These are phyloP conservation scores for Centruroides sculpturatus DNA, from an alignment of 1,140 invertebrate species.

Conservation along the genomic window DNA sequence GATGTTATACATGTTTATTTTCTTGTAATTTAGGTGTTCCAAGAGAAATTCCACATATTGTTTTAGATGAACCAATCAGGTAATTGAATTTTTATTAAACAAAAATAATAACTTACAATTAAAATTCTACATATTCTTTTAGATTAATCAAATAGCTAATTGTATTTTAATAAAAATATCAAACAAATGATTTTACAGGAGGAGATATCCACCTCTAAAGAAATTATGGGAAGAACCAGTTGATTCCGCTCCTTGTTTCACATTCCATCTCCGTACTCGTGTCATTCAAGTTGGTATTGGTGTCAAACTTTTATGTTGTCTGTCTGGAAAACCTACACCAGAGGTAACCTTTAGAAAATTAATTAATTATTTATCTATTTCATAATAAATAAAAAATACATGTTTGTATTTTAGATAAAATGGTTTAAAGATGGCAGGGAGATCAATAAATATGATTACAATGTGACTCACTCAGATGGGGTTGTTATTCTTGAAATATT, in stretches of 20 bases:
- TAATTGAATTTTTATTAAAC: neutral
- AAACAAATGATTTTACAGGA: too few relatives aligned
- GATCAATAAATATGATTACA: conserved; percentile 76
- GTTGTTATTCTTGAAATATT: conserved; percentile 93
- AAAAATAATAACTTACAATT: too few relatives aligned
- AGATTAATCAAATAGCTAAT: conserved; percentile 11
- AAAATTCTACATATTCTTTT: conserved; percentile 38
- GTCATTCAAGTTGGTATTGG: conserved; percentile 67
- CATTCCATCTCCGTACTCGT: conserved; percentile 90
- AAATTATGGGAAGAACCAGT: conserved; percentile 50
- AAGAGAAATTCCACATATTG: conserved; percentile 46
- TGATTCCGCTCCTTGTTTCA: conserved; percentile 84
- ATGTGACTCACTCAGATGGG: conserved; percentile 77
- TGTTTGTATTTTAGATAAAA: conserved; percentile 39
- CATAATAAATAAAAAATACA: neutral
- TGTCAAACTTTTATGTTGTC: conserved; percentile 88
- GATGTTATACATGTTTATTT: neutral
- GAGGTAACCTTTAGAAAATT: neutral
- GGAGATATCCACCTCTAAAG: conserved; percentile 3
- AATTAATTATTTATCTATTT: neutral
- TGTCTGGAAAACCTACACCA: conserved; percentile 84
- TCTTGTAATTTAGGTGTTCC: conserved; percentile 48
- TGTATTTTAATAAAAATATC: too few relatives aligned
- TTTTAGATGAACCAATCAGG: conserved; percentile 14
- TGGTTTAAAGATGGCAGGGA: conserved; percentile 91